phyloP scores from a whole-genome alignment of 2,888 invertebrate species.

The Campoplex capitator region DNA sequence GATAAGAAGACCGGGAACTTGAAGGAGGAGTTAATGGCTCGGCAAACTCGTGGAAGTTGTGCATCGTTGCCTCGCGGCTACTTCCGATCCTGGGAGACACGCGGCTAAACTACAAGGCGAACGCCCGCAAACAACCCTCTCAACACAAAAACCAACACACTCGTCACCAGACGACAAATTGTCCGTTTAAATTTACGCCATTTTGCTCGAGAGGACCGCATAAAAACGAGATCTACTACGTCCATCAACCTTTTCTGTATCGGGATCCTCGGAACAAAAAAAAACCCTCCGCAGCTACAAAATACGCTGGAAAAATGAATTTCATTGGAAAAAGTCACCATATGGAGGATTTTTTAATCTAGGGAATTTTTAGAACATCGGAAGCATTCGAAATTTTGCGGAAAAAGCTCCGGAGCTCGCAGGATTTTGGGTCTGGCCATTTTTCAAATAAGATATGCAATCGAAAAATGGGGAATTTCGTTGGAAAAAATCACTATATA shows the following conservation, averaged over 20 bases:
- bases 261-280: neutral
- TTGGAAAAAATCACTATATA: neutral
- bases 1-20: slow-evolving; percentile 26
- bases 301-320: neutral
- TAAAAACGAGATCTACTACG: neutral
- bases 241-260: neutral
- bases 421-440: neutral
- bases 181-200: slow-evolving; percentile 6
- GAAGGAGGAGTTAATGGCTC: slow-evolving; percentile 63
- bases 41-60: slow-evolving; percentile 55
- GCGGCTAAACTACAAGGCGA: slow-evolving; percentile 18
- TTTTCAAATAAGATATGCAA: neutral
- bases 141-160: slow-evolving; percentile 4
- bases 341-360: neutral
- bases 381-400: neutral
- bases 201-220: neutral
- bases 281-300: neutral
- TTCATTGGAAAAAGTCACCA: neutral
- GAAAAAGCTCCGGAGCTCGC: too few relatives aligned
- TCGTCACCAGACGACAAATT: slow-evolving; percentile 11
- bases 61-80: slow-evolving; percentile 44
- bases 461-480: neutral
- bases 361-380: too few relatives aligned
- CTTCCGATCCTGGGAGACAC: slow-evolving; percentile 25
- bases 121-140: slow-evolving; percentile 28